Evolutionary conservation across 2,113 vertebrate species (phyloP), one percentile per base, ranked within the genome.

Genomic region (Nycticebus coucang): DNA sequence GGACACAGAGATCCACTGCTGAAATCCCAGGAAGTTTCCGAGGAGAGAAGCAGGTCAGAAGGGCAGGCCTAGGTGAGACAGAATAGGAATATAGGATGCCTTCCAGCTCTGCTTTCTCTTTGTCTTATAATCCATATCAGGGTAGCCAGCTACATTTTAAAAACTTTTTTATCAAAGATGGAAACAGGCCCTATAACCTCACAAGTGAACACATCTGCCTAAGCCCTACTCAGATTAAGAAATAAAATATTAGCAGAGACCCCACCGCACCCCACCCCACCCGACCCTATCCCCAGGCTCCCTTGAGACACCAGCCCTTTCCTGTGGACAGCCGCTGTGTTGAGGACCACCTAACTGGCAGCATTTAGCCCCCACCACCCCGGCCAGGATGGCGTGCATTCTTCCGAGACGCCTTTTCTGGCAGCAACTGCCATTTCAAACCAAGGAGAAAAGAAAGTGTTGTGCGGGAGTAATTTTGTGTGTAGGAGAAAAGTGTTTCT

Each of bases 401-500:
- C 66, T 89, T 59, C 41, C 35, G 33, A 0, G 69, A 82, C 86
- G 71, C 6, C 77, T 91, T 24, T 60, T 64, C 95, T 94, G 93
- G 91, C 79, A 93, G 87, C 95, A 62, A 87, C 5, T 85, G 92
- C 95, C 89, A 92, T 94, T 96, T 94, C 75, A 89, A 92, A 95
- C 83, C 53, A 83, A 57, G 2, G 9, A 3, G 19, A 15, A 30
- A 14, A 19, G 41, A 26, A 55, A 68, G 64, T 4, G 79, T 84
- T 80, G 93, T 62, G 97, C 93, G 83, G 87, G 96, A 93, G 96
- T 87, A 77, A 96, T 96, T 97, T 87, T 85, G 87, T 87, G 93
- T 96, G 97, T 93, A 96, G 96, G 97, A 97, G 95, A 96, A 95
- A 97, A 97, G 96, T 89, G 95, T 93, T 97, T 97, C 95, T 97